A percentile compares a stretch with the other conserved stretches of the same genome.
Conservation (phyloP, 2,888 invertebrate species). For the Adelphocoris suturalis region DNA sequence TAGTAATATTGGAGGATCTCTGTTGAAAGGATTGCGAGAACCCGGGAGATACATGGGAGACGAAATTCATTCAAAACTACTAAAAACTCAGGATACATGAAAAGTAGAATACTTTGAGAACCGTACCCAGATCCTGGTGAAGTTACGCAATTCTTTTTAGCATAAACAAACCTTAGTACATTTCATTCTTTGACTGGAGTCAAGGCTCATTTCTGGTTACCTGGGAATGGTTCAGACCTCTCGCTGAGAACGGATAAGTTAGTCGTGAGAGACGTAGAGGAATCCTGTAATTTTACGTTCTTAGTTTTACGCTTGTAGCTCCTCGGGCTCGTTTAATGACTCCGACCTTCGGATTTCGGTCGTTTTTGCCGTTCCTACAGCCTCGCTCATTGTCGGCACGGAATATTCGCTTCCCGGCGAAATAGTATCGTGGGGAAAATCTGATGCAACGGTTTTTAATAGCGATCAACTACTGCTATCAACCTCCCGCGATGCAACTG, state of each 20-base stretch:
- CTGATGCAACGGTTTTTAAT: not conserved
- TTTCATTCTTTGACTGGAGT: too few relatives aligned
- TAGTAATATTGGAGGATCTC: too few relatives aligned
- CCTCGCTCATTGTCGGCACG: not conserved
- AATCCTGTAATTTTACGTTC: not conserved
- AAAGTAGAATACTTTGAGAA: too few relatives aligned
- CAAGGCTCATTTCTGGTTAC: too few relatives aligned
- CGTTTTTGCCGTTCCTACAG: not conserved
- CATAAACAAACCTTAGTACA: too few relatives aligned
- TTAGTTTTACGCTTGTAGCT: not conserved
- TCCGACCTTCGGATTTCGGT: slow-evolving; percentile 27
- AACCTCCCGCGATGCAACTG: slow-evolving; percentile 8
- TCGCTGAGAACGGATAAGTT: not conserved
- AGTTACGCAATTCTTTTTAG: too few relatives aligned
- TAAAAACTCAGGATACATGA: too few relatives aligned
- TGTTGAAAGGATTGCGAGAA: too few relatives aligned
- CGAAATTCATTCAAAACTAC: too few relatives aligned
- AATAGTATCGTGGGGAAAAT: not conserved
- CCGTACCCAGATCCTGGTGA: too few relatives aligned
- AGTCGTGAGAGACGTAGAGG: not conserved
- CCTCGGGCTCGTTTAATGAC: not conserved
- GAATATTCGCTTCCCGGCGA: not conserved
- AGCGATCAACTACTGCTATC: not conserved
- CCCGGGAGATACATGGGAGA: too few relatives aligned
- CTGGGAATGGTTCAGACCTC: too few relatives aligned